Evolutionary conservation across 1,140 invertebrate genomes (phyloP).

Genomic region (Drosophila sproati): DNA sequence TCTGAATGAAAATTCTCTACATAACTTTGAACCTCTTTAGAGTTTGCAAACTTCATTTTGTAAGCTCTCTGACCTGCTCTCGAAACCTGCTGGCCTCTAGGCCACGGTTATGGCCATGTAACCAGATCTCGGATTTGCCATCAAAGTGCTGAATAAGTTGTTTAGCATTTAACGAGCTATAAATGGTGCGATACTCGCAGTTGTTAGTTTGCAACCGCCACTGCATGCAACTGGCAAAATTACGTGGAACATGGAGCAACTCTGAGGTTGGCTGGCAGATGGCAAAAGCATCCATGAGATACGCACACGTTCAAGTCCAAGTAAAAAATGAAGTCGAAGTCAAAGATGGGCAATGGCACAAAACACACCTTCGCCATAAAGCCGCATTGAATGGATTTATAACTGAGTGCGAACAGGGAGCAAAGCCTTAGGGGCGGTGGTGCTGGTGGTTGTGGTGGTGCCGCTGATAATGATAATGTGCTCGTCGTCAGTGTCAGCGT

Average conservation of each 20-base stretch:
- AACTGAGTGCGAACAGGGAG: conserved; percentile 68
- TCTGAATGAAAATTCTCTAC: too few relatives aligned
- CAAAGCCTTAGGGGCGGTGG: conserved; percentile 12
- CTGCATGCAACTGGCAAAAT: conserved; percentile 29
- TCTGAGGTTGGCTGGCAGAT: conserved; percentile 44
- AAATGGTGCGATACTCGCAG: conserved; percentile 50
- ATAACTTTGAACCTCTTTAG: too few relatives aligned
- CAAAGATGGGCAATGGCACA: conserved; percentile 28
- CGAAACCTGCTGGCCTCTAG: conserved; percentile 13
- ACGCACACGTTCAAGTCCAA: conserved; percentile 21
- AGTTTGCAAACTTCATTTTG: neutral
- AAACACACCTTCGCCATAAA: conserved; percentile 34
- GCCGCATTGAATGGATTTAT: conserved; percentile 60
- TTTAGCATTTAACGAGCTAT: conserved; percentile 76
- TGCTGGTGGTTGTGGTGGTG: conserved; percentile 37
- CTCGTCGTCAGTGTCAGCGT: conserved; percentile 59
- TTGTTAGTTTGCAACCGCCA: conserved; percentile 17
- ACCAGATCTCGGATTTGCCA: neutral
- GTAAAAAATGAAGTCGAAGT: neutral
- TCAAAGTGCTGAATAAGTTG: conserved; percentile 64
- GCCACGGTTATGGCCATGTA: neutral
- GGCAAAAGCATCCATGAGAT: conserved; percentile 61
- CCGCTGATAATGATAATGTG: conserved; percentile 79
- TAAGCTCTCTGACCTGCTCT: neutral
- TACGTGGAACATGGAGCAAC: conserved; percentile 24